A percentile compares a stretch with the other conserved stretches of the same genome.
These are phyloP conservation scores for Myoxocephalus aenaeus DNA, from an alignment of 2,797 vertebrate genomes.

Conservation along the genomic window DNA sequence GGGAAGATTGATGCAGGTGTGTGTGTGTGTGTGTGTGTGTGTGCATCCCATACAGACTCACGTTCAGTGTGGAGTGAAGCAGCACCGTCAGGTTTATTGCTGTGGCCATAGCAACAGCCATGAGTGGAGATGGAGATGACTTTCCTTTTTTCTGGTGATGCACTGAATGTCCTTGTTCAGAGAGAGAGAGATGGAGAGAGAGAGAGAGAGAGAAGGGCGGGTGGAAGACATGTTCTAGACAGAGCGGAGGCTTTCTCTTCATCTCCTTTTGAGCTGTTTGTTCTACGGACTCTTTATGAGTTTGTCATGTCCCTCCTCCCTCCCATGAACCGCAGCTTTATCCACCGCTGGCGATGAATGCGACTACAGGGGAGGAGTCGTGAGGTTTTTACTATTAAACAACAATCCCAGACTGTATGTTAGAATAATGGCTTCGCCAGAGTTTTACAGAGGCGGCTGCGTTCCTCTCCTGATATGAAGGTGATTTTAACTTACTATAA, in stretches of 20 bases:
- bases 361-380: no score
- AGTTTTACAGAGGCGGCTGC: no score
- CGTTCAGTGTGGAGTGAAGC: slow-evolving; percentile 45
- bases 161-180: slow-evolving; percentile 73
- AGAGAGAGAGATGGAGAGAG: slow-evolving; percentile 32
- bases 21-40: neutral
- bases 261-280: no score
- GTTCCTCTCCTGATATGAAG: no score
- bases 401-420: no score
- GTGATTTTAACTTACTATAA: no score
- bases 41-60: slow-evolving; percentile 38
- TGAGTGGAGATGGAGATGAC: slow-evolving; percentile 67
- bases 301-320: no score
- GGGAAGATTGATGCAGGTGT: slow-evolving; percentile 21
- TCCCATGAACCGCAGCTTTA: no score
- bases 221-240: slow-evolving; percentile 33
- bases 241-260: neutral
- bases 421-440: no score
- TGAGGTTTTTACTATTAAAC: no score
- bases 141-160: slow-evolving; percentile 60
- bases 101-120: slow-evolving; percentile 83
- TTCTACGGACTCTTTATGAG: no score
- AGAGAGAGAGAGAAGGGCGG: neutral
- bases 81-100: slow-evolving; percentile 72
- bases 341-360: no score